Base-by-base conservation (phyloP, 2,113 vertebrate species). In the Zosterops borbonicus region DNA sequence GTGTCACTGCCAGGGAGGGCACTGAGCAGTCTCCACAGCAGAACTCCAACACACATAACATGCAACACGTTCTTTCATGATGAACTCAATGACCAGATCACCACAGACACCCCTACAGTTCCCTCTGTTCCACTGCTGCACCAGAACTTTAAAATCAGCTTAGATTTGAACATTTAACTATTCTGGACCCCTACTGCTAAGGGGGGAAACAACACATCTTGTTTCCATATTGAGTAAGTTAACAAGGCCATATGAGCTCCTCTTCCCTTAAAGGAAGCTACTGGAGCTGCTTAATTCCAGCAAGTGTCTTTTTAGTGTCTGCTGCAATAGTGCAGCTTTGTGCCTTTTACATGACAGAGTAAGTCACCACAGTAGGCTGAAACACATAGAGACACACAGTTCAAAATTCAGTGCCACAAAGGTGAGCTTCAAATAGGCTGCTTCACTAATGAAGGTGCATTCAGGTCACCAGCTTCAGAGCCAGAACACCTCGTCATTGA, bases 51-150 rank as follows among this genome's bases (percentile, higher is more conserved):
- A 53, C 24, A 27, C 17, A 1, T 0, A 82, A 44, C 23, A 35
- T 6, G 9, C 29, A 83, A 69, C 7, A 3, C 0, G 0, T 31
- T 50, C 67, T 74, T 53, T 39, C 37, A 12, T 0, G 4, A 71
- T 24, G 31, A 68, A 41, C 46, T 9, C 25, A 85, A 31, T 11
- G 31, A 83, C 39, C 1, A 1, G 5, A 83, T 33, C 68, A 44
- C 50, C 42, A n/a, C 47, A 71, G 53, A 64, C 25, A 65, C 3
- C 12, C 23, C 56, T 44, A 5, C 53, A 20, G 64, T n/a, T 53
- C 62, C 27, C 62, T 19, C 31, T 77, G n/a, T 50, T 83, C 75
- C 44, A 56, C 56, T 39, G 33, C 63, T 83, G 27, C 14, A 74
- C 55, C 18, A 27, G 27, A 47, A 77, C 24, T 58, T 74, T 9